A percentile compares a stretch with the other conserved stretches of the same genome.
phyloP scores from a whole-genome alignment of 2,888 invertebrate genomes.

The Periphyllus acericola region DNA sequence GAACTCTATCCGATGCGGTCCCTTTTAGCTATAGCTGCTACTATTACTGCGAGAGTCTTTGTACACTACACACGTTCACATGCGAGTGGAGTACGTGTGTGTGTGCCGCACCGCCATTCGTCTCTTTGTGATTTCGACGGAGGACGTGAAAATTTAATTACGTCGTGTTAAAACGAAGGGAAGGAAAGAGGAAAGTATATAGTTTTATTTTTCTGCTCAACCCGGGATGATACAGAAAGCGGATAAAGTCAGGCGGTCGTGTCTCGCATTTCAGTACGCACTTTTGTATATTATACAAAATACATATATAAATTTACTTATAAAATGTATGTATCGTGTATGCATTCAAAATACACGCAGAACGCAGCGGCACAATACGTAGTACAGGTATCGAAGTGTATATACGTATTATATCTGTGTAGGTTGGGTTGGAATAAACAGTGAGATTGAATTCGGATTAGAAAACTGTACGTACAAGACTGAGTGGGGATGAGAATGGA shows the following conservation, averaged over 20 bases:
- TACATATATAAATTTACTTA: background rate
- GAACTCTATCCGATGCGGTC: background rate
- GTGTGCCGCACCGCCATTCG: background rate
- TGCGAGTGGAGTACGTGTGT: background rate
- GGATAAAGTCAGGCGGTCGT: background rate
- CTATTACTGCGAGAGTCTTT: background rate
- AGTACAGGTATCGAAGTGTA: background rate
- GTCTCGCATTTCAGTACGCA: background rate
- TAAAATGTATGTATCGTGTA: background rate
- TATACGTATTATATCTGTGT: background rate
- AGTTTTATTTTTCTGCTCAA: background rate
- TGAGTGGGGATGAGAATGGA: background rate
- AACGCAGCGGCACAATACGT: background rate
- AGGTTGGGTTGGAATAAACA: background rate
- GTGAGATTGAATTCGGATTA: background rate
- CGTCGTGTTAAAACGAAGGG: background rate
- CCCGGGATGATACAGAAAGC: background rate
- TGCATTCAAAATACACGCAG: background rate
- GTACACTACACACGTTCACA: background rate
- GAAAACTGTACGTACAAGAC: background rate
- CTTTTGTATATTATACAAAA: background rate
- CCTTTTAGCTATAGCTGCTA: background rate
- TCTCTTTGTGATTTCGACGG: background rate
- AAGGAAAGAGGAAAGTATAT: background rate
- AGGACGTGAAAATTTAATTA: background rate